Percentiles rank a stretch among this genome's conserved stretches.
Conservation (phyloP, 2,797 vertebrate genomes). For the Orientallactaga sibirica region DNA sequence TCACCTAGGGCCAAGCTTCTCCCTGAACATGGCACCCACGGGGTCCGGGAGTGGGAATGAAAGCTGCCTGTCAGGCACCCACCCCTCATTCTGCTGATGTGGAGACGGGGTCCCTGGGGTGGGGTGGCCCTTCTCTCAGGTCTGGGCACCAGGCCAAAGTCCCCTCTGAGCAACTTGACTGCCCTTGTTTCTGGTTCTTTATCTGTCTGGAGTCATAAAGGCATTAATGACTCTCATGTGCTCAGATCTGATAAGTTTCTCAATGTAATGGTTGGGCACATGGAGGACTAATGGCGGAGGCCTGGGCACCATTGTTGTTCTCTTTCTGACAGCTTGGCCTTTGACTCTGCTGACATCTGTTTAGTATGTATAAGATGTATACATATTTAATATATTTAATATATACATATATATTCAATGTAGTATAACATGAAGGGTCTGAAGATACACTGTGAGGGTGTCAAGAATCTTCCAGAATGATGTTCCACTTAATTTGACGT, state of each 20-base stretch:
- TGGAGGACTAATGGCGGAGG: neutral
- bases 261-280: neutral
- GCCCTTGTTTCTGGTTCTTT: neutral
- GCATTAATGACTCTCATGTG: neutral
- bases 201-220: neutral
- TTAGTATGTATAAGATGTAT: neutral
- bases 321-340: neutral
- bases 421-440: neutral
- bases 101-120: neutral
- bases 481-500: neutral
- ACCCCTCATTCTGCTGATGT: too few species aligned
- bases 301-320: too few species aligned
- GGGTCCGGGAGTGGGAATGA: neutral
- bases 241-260: neutral
- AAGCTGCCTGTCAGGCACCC: neutral
- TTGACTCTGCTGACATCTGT: neutral
- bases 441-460: neutral
- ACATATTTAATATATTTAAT: too few species aligned
- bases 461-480: neutral
- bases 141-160: neutral
- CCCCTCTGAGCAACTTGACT: neutral
- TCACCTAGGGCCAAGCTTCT: fast-evolving
- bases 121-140: too few species aligned
- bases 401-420: too few species aligned
- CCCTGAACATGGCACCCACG: fast-evolving